Conservation (phyloP, 2,113 vertebrate genomes). For the Petrocephalus zakoni region DNA sequence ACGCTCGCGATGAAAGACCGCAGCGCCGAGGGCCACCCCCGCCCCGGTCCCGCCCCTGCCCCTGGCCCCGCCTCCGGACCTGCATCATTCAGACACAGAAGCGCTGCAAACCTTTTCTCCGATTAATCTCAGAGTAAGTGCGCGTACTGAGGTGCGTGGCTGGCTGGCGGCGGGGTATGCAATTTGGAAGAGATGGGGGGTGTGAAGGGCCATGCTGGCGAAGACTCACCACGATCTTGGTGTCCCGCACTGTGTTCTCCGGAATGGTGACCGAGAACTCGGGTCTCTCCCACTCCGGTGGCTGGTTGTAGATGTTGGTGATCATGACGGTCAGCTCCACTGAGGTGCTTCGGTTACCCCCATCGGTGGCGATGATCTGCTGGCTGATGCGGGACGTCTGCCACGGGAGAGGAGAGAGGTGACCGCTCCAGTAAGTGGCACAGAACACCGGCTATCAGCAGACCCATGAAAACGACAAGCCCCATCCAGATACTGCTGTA, state of each 20-base stretch:
- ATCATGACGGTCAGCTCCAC: slow-evolving; percentile 76
- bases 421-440: too few species aligned
- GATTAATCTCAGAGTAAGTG: slow-evolving; percentile 26
- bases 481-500: neutral
- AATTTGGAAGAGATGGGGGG: neutral
- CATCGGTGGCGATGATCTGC: slow-evolving; percentile 72
- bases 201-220: too few species aligned
- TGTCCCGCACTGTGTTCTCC: slow-evolving; percentile 69
- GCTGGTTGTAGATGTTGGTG: slow-evolving; percentile 74
- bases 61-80: too few species aligned
- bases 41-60: slow-evolving; percentile 27
- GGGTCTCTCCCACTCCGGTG: slow-evolving; percentile 70
- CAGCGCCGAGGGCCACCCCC: slow-evolving; percentile 18
- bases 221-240: slow-evolving; percentile 71
- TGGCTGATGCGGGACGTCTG: slow-evolving; percentile 62
- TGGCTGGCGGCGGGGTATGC: neutral
- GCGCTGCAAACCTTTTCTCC: slow-evolving; percentile 10
- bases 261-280: slow-evolving; percentile 75
- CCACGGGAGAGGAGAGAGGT: neutral
- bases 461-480: neutral
- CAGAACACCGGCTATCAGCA: neutral
- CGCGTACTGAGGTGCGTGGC: neutral
- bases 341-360: slow-evolving; percentile 73
- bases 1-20: slow-evolving; percentile 17
- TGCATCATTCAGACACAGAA: slow-evolving; percentile 23